Evolutionary conservation across 2,888 invertebrate genomes (phyloP), one percentile per base, ranked within the genome.

Genomic region (Heliconius hortense): DNA sequence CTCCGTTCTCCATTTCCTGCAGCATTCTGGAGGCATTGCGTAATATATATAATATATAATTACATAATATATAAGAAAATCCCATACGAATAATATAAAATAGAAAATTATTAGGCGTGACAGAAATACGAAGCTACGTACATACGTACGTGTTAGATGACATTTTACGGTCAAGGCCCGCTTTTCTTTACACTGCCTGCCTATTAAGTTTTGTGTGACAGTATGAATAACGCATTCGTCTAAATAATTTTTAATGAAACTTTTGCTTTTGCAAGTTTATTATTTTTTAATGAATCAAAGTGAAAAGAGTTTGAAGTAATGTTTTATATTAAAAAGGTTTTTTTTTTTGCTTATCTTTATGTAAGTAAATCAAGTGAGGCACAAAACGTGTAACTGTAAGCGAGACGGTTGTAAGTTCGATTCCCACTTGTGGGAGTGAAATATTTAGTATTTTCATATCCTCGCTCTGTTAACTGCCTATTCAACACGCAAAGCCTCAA

Each of bases 111-210:
- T 66, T 7, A 66, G 24, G 8, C 18, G 39, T 18, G 39, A 66
- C 39, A 66, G 64, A 64, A 66, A 43, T 43, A 24, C 15, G 24
- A 24, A 24, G 39, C 39, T 35, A 35, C n/a, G 10, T 21, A 18
- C 10, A 67, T 56, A 53, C 26, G 5, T 31, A 39, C 31, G 28
- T 24, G 53, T n/a, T 69, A 31, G 69, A 56, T 35, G 69, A 69
- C 69, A 56, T 69, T 69, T 69, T 69, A 69, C 69, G 69, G 69
- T 53, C 69, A 69, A 69, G 69, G 69, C 53, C n/a, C n/a, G 13
- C 56, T 56, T 69, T 69, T 56, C 69, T 69, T 69, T 35, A 53
- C 31, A 53, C 56, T 15, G 53, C 15, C 31, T 56, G 56, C 56
- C 53, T 56, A 69, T 69, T 56, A 69, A 15, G 53, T n/a, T 56